Evolutionary conservation across 2,797 vertebrate genomes (phyloP).

Genomic region (Intellagama lesueurii): DNA sequence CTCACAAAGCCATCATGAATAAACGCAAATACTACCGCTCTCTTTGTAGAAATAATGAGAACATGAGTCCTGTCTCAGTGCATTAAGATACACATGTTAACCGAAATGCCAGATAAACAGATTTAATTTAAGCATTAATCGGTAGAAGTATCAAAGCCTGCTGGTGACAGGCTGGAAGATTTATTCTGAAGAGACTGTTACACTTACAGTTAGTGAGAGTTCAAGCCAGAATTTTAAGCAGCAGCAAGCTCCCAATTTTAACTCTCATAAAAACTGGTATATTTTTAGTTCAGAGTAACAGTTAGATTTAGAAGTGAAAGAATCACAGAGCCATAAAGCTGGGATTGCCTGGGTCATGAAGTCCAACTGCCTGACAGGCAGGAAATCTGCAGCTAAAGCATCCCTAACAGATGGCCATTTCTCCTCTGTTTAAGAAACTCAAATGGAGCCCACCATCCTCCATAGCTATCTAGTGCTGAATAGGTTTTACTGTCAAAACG

Average conservation of each 20-base stretch:
- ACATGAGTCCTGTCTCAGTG: neutral
- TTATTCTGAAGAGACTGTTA: neutral
- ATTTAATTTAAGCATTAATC: constrained; percentile 5
- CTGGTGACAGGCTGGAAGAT: neutral
- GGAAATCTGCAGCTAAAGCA: too few species aligned
- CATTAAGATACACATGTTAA: constrained; percentile 14
- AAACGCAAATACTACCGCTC: neutral
- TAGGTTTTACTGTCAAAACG: too few species aligned
- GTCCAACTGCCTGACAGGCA: too few species aligned
- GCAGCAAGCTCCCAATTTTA: neutral
- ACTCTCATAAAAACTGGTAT: neutral
- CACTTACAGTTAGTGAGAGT: neutral
- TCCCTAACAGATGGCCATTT: too few species aligned
- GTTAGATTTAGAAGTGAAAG: too few species aligned
- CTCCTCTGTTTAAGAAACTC: neutral
- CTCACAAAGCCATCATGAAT: neutral
- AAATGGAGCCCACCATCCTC: neutral
- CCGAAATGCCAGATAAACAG: neutral
- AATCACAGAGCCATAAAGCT: too few species aligned
- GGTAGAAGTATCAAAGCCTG: constrained; percentile 4
- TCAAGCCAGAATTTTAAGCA: neutral
- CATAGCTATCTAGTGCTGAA: too few species aligned
- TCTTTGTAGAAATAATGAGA: neutral
- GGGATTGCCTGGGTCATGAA: too few species aligned
- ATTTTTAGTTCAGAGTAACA: neutral